Percentiles rank a stretch among this genome's conserved stretches.
Conservation (phyloP, 1,140 invertebrate species). For the Drosophila sproati region DNA sequence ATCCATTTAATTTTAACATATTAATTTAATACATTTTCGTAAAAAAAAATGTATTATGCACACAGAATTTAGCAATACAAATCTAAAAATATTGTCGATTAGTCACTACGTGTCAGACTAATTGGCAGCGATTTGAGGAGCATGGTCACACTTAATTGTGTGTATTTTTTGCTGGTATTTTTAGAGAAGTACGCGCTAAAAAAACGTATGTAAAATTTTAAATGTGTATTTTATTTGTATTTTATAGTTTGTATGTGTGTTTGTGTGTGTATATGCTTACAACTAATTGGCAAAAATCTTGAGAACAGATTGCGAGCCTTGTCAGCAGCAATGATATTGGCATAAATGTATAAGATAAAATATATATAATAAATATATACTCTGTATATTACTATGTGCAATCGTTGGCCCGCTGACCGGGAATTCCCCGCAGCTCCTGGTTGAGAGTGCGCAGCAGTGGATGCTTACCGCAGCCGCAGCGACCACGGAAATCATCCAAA, state of each 20-base stretch:
- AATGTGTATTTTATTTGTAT: slow-evolving; percentile 2
- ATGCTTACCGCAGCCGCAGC: slow-evolving; percentile 87
- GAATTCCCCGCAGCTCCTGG: slow-evolving; percentile 86
- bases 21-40: too few species aligned
- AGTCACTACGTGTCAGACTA: too few species aligned
- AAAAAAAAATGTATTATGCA: too few species aligned
- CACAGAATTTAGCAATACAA: too few species aligned
- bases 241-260: slow-evolving; percentile 21
- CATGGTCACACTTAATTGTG: slow-evolving; percentile 3
- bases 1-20: too few species aligned
- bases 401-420: slow-evolving; percentile 83
- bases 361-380: slow-evolving; percentile 26
- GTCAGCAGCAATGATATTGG: slow-evolving; percentile 37
- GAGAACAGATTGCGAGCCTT: slow-evolving; percentile 55
- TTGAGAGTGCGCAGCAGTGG: slow-evolving; percentile 87
- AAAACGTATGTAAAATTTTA: neutral
- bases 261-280: slow-evolving; percentile 29
- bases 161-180: slow-evolving; percentile 6
- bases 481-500: slow-evolving; percentile 90
- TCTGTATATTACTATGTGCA: slow-evolving; percentile 65
- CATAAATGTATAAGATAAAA: slow-evolving; percentile 9
- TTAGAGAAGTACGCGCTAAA: neutral
- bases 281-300: slow-evolving; percentile 60
- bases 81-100: too few species aligned
- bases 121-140: neutral